Percentiles rank a stretch among this genome's conserved stretches.
Conservation (phyloP, 2,888 invertebrate species). For the Scaptomyza polygonia region DNA sequence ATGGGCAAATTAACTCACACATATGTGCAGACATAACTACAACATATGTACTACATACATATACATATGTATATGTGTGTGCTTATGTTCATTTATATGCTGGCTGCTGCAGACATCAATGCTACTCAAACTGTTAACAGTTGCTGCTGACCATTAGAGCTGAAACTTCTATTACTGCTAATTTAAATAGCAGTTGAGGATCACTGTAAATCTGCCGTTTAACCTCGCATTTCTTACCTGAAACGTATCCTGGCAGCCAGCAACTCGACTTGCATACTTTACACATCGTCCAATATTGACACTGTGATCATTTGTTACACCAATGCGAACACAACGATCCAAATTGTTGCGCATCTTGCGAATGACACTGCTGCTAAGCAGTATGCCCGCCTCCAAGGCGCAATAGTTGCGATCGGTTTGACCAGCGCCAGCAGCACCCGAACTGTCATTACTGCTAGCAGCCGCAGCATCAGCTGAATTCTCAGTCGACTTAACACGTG, state of each 20-base stretch:
- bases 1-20: constrained; percentile 54
- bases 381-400: constrained; percentile 91
- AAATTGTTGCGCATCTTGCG: constrained; percentile 90
- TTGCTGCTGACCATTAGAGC: neutral
- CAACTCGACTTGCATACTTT: constrained; percentile 84
- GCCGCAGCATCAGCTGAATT: neutral
- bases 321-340: constrained; percentile 95
- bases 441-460: neutral
- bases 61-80: neutral
- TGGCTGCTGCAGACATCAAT: constrained; percentile 22
- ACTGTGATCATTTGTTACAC: constrained; percentile 92
- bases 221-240: constrained; percentile 80
- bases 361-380: constrained; percentile 94
- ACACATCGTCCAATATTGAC: constrained; percentile 95
- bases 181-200: constrained; percentile 3
- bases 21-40: neutral
- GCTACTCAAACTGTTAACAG: constrained; percentile 29
- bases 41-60: too few species aligned
- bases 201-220: neutral
- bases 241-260: constrained; percentile 84
- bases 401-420: constrained; percentile 82
- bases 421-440: constrained; percentile 18
- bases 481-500: constrained; percentile 75
- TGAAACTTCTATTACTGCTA: too few species aligned
- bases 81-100: neutral